Percentiles rank a stretch among this genome's conserved stretches.
phyloP scores from a whole-genome alignment of 1,140 invertebrate species.

The Heliconius hewitsoni region DNA sequence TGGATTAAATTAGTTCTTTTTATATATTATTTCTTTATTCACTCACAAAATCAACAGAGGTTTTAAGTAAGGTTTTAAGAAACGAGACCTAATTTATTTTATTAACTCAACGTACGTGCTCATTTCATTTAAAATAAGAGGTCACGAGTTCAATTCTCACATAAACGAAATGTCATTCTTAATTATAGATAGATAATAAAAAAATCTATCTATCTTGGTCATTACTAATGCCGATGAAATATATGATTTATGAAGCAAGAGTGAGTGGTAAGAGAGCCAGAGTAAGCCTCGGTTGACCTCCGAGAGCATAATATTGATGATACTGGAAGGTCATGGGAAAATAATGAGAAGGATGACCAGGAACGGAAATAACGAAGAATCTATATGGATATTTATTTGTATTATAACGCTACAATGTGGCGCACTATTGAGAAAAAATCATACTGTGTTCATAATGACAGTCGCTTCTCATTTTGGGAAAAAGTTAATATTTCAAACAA shows the following conservation, averaged over 20 bases:
- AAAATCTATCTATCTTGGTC: background rate
- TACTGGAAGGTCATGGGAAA: too few relatives aligned
- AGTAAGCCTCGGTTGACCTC: too few relatives aligned
- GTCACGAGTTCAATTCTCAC: slow-evolving; percentile 9
- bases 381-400: too few relatives aligned
- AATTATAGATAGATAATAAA: slow-evolving; percentile 1
- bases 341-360: too few relatives aligned
- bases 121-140: background rate
- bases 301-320: too few relatives aligned
- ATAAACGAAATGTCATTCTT: slow-evolving; percentile 5
- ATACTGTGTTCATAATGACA: too few relatives aligned
- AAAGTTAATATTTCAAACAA: too few relatives aligned
- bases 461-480: too few relatives aligned
- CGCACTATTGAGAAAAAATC: too few relatives aligned
- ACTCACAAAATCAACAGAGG: background rate
- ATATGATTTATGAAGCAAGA: background rate
- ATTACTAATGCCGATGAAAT: background rate
- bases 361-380: too few relatives aligned
- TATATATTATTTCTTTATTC: background rate
- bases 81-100: background rate
- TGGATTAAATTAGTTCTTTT: background rate
- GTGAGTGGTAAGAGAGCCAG: too few relatives aligned
- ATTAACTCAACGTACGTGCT: slow-evolving; percentile 2
- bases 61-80: background rate
- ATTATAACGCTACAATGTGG: too few relatives aligned